Percentiles rank a stretch among this genome's conserved stretches.
phyloP scores from a whole-genome alignment of 1,140 invertebrate species.

The Holotrichia oblita region DNA sequence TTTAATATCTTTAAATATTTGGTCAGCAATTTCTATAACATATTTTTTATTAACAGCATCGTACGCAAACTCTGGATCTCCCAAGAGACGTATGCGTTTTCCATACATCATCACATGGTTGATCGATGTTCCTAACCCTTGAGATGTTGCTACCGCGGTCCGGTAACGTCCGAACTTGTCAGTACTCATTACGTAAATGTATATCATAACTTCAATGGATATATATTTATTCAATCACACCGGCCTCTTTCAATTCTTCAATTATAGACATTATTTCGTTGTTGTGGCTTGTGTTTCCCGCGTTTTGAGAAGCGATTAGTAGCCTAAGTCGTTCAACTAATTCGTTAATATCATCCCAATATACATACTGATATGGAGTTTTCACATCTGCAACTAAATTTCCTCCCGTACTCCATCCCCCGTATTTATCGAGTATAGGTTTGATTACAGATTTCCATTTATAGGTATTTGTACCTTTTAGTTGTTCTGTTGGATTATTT shows the following conservation, averaged over 20 bases:
- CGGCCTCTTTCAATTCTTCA: conserved; percentile 21
- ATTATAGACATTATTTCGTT: conserved; percentile 26
- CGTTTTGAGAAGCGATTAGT: not conserved
- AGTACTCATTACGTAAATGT: not conserved
- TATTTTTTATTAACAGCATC: too few relatives aligned
- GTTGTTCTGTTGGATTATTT: not conserved
- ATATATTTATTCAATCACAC: conserved; percentile 18
- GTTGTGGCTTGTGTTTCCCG: conserved; percentile 21
- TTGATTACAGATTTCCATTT: not conserved
- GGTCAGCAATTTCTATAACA: too few relatives aligned
- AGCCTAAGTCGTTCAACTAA: conserved; percentile 29
- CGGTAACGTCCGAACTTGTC: conserved; percentile 13
- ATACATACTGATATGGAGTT: not conserved
- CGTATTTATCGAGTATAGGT: not conserved
- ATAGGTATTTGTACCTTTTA: not conserved
- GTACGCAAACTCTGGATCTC: too few relatives aligned
- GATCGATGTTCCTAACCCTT: too few relatives aligned
- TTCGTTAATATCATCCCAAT: conserved; percentile 37
- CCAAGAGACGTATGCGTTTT: too few relatives aligned
- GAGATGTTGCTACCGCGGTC: not conserved
- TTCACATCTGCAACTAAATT: not conserved
- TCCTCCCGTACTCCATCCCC: not conserved
- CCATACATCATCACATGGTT: too few relatives aligned
- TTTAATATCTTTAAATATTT: too few relatives aligned
- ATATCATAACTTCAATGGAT: not conserved